Percentiles rank a stretch among this genome's conserved stretches.
These are phyloP conservation scores for Xylocopa sonorina DNA, from an alignment of 1,140 invertebrate genomes.

Conservation along the genomic window DNA sequence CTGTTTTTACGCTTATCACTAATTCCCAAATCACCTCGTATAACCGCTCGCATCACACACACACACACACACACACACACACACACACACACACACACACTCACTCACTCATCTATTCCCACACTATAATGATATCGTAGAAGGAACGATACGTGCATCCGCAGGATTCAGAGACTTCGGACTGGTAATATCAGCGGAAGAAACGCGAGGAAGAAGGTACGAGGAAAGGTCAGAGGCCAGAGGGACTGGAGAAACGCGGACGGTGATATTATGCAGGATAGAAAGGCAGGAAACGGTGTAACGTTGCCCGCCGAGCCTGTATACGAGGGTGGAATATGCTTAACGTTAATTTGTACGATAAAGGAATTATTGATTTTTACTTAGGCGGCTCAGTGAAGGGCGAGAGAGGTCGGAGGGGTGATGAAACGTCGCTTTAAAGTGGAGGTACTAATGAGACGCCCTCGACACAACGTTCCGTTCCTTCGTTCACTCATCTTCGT, in stretches of 20 bases:
- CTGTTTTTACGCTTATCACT: too few relatives aligned
- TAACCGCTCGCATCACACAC: too few relatives aligned
- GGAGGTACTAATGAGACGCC: conserved; percentile 69
- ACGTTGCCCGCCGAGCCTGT: conserved; percentile 60
- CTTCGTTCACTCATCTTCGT: conserved; percentile 10
- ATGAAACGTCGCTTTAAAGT: conserved; percentile 66
- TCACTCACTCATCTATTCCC: too few relatives aligned
- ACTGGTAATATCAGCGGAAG: not conserved
- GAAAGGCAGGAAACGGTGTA: conserved; percentile 63
- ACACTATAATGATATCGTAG: too few relatives aligned
- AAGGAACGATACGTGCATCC: not conserved
- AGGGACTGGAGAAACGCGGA: conserved; percentile 41
- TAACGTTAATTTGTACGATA: conserved; percentile 80
- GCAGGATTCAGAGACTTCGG: not conserved
- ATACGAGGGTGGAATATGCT: conserved; percentile 78
- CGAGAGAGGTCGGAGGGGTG: conserved; percentile 62
- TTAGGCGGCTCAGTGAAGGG: conserved; percentile 75
- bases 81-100: too few relatives aligned
- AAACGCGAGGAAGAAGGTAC: not conserved
- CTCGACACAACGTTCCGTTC: conserved; percentile 62
- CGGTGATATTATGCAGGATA: conserved; percentile 68
- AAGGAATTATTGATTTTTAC: conserved; percentile 82
- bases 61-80: too few relatives aligned
- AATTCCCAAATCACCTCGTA: too few relatives aligned
- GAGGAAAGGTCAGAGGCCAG: conserved; percentile 23